Conservation (phyloP, 2,113 vertebrate genomes). For the Heterotis niloticus region DNA sequence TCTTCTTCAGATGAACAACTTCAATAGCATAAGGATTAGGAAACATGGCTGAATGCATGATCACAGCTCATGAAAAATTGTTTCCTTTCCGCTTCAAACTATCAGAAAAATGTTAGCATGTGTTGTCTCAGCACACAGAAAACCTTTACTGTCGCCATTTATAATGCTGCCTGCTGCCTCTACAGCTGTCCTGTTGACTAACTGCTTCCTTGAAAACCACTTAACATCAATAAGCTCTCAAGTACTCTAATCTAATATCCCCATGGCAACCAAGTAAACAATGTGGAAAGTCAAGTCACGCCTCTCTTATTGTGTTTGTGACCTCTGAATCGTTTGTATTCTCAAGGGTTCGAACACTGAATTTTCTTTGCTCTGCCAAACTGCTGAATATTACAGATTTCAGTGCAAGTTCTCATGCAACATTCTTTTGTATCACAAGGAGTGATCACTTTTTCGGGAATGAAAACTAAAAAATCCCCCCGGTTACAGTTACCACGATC, state of each 20-base stretch:
- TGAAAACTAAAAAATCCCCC: slow-evolving; percentile 34
- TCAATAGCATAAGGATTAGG: slow-evolving; percentile 65
- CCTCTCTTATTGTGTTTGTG: not conserved
- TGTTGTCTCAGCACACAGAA: not conserved
- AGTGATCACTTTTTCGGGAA: slow-evolving; percentile 43
- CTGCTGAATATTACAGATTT: too few relatives aligned
- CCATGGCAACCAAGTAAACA: slow-evolving; percentile 44
- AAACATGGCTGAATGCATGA: slow-evolving; percentile 44
- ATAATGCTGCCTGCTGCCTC: not conserved
- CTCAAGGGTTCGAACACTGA: too few relatives aligned
- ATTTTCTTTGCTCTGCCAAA: too few relatives aligned
- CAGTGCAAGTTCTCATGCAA: slow-evolving; percentile 22
- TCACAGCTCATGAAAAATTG: slow-evolving; percentile 17
- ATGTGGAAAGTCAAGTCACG: slow-evolving; percentile 23
- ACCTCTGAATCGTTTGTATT: not conserved
- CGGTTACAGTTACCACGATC: slow-evolving; percentile 55
- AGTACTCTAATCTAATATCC: slow-evolving; percentile 25
- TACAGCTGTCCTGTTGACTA: slow-evolving; percentile 26
- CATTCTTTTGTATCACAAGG: slow-evolving; percentile 31
- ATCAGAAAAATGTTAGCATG: not conserved
- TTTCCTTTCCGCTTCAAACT: not conserved
- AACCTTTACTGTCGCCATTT: not conserved
- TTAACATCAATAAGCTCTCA: not conserved
- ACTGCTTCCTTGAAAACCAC: slow-evolving; percentile 22
- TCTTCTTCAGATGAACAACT: slow-evolving; percentile 65